Percentiles rank a stretch among this genome's conserved stretches.
Evolutionary conservation across 2,113 vertebrate genomes (phyloP).

Genomic region (Actenoides hombroni): DNA sequence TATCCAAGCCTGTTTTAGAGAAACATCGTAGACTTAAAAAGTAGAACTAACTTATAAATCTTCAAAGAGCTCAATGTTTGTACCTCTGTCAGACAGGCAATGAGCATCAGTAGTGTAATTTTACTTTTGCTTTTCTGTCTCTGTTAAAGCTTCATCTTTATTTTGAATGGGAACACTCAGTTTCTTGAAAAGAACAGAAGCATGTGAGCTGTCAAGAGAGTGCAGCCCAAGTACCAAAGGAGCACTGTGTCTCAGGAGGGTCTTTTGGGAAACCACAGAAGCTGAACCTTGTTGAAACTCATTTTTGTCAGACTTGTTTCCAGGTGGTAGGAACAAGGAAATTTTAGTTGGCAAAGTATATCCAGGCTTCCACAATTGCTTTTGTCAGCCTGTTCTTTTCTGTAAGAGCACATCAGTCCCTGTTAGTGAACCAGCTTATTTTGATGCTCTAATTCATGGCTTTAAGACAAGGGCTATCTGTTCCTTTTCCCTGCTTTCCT

Average conservation of each 20-base stretch:
- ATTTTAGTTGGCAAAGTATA: background rate
- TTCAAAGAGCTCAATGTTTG: background rate
- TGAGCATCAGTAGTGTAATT: background rate
- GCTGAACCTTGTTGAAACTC: background rate
- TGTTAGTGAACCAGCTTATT: background rate
- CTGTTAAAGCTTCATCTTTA: background rate
- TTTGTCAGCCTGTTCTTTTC: background rate
- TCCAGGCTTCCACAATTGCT: background rate
- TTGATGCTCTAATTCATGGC: background rate
- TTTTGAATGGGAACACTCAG: background rate
- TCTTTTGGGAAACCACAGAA: background rate
- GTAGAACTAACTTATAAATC: background rate
- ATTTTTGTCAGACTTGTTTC: background rate
- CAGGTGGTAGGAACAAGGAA: background rate
- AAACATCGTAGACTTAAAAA: background rate
- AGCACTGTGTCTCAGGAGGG: background rate
- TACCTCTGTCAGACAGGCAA: background rate
- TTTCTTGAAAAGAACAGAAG: background rate
- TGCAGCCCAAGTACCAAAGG: background rate
- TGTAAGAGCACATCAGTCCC: background rate
- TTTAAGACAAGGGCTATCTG: background rate
- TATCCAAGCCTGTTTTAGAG: background rate
- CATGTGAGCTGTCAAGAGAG: background rate
- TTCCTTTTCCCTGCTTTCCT: background rate
- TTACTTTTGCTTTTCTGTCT: background rate